A percentile compares a stretch with the other conserved stretches of the same genome.
Conservation (phyloP, 2,797 vertebrate species). For the Trichosurus vulpecula region DNA sequence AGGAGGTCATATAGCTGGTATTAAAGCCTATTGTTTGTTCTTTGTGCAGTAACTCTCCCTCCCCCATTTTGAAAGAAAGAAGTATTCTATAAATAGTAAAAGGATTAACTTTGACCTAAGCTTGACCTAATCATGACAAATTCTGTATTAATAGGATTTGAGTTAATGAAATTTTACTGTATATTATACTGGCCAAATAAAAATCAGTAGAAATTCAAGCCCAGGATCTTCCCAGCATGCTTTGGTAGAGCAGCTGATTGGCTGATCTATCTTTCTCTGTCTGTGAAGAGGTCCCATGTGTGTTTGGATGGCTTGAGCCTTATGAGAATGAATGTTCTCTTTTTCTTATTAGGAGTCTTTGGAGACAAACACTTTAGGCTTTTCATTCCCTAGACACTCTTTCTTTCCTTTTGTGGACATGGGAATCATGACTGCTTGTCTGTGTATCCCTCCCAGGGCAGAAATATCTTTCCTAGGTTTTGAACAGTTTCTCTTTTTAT, state of each 20-base stretch:
- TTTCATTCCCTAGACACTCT: not conserved
- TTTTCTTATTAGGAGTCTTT: slow-evolving; percentile 6
- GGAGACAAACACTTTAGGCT: not conserved
- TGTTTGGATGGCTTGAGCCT: not conserved
- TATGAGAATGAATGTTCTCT: slow-evolving; percentile 24
- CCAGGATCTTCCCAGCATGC: not conserved
- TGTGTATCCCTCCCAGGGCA: slow-evolving; percentile 5
- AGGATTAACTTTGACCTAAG: not conserved
- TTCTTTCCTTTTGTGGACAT: not conserved
- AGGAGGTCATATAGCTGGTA: not conserved
- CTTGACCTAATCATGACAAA: slow-evolving; percentile 34
- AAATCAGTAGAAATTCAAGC: not conserved
- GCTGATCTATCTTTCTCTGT: not conserved
- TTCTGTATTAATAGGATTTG: slow-evolving; percentile 30
- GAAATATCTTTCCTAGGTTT: slow-evolving; percentile 25
- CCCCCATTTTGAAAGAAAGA: not conserved
- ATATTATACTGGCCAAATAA: slow-evolving; percentile 22
- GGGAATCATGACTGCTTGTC: slow-evolving; percentile 28
- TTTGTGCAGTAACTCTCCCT: slow-evolving; percentile 18
- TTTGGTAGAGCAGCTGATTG: not conserved
- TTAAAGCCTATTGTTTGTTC: not conserved
- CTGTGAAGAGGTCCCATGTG: not conserved
- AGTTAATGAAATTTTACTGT: slow-evolving; percentile 28
- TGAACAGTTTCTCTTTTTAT: slow-evolving; percentile 36
- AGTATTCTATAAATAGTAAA: not conserved